Conservation (phyloP, 2,113 vertebrate species). For the Amblyopsis rosae region DNA sequence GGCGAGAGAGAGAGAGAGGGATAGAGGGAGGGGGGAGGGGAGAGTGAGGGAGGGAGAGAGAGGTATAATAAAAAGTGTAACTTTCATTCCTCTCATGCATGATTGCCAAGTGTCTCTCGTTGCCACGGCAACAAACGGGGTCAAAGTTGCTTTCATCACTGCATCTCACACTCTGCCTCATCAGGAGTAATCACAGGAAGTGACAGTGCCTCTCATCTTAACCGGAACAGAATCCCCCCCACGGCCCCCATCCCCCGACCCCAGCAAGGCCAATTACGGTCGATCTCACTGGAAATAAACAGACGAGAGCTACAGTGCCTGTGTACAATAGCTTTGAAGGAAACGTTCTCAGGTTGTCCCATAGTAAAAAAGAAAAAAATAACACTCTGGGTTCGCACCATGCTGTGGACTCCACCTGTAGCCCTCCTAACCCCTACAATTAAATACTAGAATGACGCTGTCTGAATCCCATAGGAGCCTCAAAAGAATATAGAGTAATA, state of each 20-base stretch:
- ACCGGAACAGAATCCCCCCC: conserved; percentile 3
- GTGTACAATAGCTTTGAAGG: too few relatives aligned
- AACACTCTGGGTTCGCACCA: too few relatives aligned
- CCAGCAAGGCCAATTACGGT: conserved; percentile 16
- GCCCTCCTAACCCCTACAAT: too few relatives aligned
- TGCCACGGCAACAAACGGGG: neutral
- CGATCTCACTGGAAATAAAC: too few relatives aligned
- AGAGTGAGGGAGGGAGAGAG: neutral
- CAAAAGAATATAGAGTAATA: too few relatives aligned
- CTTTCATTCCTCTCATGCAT: neutral
- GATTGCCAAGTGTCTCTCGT: neutral
- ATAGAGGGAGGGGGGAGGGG: conserved; percentile 1
- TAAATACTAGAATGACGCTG: too few relatives aligned
- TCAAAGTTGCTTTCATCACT: conserved; percentile 1
- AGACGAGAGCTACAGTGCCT: neutral
- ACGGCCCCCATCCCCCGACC: neutral
- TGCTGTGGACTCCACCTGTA: too few relatives aligned
- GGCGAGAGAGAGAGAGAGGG: neutral
- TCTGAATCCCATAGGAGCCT: too few relatives aligned
- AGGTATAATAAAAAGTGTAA: neutral
- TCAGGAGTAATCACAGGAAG: conserved; percentile 19
- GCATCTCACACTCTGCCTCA: conserved; percentile 1
- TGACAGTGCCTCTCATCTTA: conserved; percentile 20
- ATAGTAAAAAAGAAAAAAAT: too few relatives aligned
- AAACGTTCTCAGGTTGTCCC: too few relatives aligned